These are phyloP conservation scores for Syngnathus scovelli DNA, from an alignment of 2,113 vertebrate genomes.

Conservation along the genomic window DNA sequence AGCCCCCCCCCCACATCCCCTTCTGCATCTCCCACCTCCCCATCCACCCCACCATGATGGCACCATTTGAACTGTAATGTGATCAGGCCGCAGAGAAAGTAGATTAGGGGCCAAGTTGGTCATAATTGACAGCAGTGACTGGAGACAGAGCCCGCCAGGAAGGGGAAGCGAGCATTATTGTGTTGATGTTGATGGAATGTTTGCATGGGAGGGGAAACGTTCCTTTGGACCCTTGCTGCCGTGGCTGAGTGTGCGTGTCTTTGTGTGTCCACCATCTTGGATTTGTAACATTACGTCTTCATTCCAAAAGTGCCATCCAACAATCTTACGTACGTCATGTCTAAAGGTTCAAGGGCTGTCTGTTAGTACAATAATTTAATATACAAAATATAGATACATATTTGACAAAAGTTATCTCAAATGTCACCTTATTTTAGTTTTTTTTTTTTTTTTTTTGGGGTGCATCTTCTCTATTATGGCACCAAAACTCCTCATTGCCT, in stretches of 20 bases:
- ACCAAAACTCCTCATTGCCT: too few species aligned
- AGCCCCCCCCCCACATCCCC: not conserved
- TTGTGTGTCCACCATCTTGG: not conserved
- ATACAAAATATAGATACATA: too few species aligned
- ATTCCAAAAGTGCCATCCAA: not conserved
- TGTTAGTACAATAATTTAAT: not conserved
- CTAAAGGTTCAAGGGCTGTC: not conserved
- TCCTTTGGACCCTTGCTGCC: conserved; percentile 42
- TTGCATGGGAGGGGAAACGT: conserved; percentile 37
- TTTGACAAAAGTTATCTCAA: too few species aligned
- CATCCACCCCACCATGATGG: conserved; percentile 49
- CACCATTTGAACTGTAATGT: conserved; percentile 65
- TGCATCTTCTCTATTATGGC: too few species aligned
- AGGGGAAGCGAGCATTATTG: conserved; percentile 57
- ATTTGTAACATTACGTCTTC: not conserved
- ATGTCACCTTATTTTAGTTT: too few species aligned
- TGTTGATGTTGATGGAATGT: conserved; percentile 62
- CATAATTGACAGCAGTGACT: conserved; percentile 72
- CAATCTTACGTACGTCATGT: not conserved
- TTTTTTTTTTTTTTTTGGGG: too few species aligned
- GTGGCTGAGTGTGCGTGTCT: too few species aligned
- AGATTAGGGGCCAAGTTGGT: conserved; percentile 64
- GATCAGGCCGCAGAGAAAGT: conserved; percentile 70
- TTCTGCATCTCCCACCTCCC: conserved; percentile 18
- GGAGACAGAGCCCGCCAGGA: conserved; percentile 67